Evolutionary conservation across 2,113 vertebrate genomes (phyloP).

Genomic region (Chionodraco myersi): DNA sequence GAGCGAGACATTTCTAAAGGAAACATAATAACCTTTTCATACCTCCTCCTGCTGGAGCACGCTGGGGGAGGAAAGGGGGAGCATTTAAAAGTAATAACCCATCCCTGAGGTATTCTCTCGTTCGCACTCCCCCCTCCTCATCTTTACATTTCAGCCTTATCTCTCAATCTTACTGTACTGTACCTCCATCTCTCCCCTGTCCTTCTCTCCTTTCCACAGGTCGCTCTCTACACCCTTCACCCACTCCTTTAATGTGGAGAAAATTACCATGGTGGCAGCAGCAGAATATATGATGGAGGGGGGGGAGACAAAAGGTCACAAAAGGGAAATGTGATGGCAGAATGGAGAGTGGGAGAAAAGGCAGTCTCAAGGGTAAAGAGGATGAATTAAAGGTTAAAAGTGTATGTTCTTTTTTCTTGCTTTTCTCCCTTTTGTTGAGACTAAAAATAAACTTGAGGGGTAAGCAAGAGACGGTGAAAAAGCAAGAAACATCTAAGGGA

Average conservation of each 20-base stretch:
- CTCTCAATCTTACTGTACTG: conserved; percentile 57
- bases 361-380: background rate
- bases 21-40: conserved; percentile 84
- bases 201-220: conserved; percentile 23
- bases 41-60: conserved; percentile 65
- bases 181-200: background rate
- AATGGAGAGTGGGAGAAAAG: conserved; percentile 22
- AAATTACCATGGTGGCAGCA: conserved; percentile 38
- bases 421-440: background rate
- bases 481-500: background rate
- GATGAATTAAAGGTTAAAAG: conserved; percentile 24
- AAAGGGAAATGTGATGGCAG: conserved; percentile 41
- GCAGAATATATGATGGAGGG: conserved; percentile 26
- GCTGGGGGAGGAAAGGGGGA: conserved; percentile 35
- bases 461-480: background rate
- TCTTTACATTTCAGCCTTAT: conserved; percentile 70
- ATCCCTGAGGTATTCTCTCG: conserved; percentile 65
- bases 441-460: background rate
- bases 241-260: conserved; percentile 42
- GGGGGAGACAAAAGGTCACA: background rate
- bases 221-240: conserved; percentile 12
- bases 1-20: conserved; percentile 77
- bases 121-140: conserved; percentile 6
- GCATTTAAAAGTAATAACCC: conserved; percentile 81
- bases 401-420: background rate